A percentile compares a stretch with the other conserved stretches of the same genome.
phyloP scores from a whole-genome alignment of 2,797 vertebrate genomes.

The Somateria mollissima region DNA sequence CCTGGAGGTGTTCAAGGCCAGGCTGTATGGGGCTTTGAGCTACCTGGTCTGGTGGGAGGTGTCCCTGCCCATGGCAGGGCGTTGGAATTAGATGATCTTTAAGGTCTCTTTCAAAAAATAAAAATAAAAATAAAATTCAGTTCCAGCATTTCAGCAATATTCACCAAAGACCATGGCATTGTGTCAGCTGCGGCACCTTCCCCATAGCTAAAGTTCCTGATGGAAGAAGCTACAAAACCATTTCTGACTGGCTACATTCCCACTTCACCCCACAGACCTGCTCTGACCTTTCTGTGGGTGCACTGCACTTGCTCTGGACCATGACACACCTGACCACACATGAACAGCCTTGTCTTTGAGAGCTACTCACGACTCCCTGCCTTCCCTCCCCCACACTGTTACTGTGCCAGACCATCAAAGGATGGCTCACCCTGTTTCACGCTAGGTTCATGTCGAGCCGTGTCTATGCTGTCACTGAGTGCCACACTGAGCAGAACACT shows the following conservation, averaged over 20 bases:
- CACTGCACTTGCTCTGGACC: background rate
- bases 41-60: no score
- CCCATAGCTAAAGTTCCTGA: background rate
- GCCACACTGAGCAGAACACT: background rate
- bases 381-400: accelerated
- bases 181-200: background rate
- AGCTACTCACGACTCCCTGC: background rate
- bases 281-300: background rate
- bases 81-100: background rate
- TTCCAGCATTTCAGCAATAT: background rate
- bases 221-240: background rate
- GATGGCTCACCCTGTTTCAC: background rate
- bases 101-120: background rate
- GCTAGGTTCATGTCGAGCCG: accelerated
- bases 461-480: accelerated
- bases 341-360: background rate
- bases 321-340: background rate
- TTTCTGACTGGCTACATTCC: background rate
- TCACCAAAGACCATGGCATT: background rate
- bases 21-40: no score
- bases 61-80: background rate
- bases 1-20: no score
- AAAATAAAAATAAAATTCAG: background rate
- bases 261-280: background rate
- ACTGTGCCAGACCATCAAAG: background rate